Evolutionary conservation across 2,797 vertebrate genomes (phyloP).

Genomic region (Morelia viridis): DNA sequence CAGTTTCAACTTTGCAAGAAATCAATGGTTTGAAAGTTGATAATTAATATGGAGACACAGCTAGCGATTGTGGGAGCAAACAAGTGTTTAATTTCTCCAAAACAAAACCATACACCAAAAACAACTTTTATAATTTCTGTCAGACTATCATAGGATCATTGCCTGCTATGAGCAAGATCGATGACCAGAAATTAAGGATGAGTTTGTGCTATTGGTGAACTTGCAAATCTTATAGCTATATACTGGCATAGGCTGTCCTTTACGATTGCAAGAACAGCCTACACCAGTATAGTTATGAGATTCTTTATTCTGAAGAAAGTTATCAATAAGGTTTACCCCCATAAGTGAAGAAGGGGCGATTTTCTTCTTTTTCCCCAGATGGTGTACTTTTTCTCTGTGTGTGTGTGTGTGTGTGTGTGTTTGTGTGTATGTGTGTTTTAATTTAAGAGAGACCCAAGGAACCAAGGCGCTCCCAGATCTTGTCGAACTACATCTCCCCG

Average conservation of each 20-base stretch:
- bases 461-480: neutral
- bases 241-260: neutral
- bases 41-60: neutral
- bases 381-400: neutral
- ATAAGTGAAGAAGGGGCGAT: neutral
- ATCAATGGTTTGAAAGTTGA: neutral
- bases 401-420: no score
- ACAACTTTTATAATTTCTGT: neutral
- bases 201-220: neutral
- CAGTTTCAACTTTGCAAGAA: neutral
- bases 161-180: neutral
- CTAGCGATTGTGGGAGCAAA: neutral
- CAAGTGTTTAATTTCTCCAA: neutral
- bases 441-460: neutral
- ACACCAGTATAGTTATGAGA: neutral
- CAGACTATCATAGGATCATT: neutral
- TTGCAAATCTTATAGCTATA: neutral
- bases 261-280: neutral
- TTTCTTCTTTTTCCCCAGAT: neutral
- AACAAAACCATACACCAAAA: neutral
- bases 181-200: neutral
- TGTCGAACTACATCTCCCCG: neutral
- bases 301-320: neutral
- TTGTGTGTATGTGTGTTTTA: neutral
- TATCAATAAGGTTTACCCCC: neutral